Base-by-base conservation (phyloP, 2,888 invertebrate genomes). In the Iphiclides podalirius region DNA sequence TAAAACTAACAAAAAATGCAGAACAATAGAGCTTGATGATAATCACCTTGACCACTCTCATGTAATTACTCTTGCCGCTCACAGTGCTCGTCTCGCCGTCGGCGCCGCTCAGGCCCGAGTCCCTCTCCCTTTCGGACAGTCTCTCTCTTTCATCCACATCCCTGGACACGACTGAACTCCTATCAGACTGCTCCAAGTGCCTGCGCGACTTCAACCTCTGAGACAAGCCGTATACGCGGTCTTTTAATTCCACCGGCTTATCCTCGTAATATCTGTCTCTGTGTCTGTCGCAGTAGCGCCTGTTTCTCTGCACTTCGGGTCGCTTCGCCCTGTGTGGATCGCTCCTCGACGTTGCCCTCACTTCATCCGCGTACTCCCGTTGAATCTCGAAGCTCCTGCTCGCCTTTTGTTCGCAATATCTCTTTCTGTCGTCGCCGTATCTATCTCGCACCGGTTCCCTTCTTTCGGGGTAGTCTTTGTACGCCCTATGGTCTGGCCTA, bases 71-170 rank as follows among this genome's bases (percentile, higher is more conserved):
- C 49, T 67, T 73, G 1, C 79, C 85, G 52, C 87, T 87, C 1
- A 80, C 54, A 0, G 80, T 84, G 49, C 86, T 85, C 1, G 70
- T 79, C 43, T 83, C 83, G 1, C 80, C 80, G 48, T 87, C 87
- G 2, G 80, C 86, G 12, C 79, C 79, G 48, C 87, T 87, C 49
- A 86, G 52, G 0, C 82, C 87, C 0, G 86, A 87, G 57, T 86
- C 87, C 48, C 83, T 69, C 54, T 82, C 87, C 47, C 76, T 67
- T 50, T 86, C 86, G 1, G 82, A 83, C 52, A 61, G 79, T 41
- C 74, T 66, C 6, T 75, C 74, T 37, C 68, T 67, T 41, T 65
- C 77, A 40, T 79, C 79, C 0, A 82, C 83, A 3, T 87, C 86
- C 14, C 74, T 71, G 0, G 86, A 86, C 1, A 54, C 70, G 7